Conservation (phyloP, 1,140 invertebrate species). For the Coenobita brevimanus region DNA sequence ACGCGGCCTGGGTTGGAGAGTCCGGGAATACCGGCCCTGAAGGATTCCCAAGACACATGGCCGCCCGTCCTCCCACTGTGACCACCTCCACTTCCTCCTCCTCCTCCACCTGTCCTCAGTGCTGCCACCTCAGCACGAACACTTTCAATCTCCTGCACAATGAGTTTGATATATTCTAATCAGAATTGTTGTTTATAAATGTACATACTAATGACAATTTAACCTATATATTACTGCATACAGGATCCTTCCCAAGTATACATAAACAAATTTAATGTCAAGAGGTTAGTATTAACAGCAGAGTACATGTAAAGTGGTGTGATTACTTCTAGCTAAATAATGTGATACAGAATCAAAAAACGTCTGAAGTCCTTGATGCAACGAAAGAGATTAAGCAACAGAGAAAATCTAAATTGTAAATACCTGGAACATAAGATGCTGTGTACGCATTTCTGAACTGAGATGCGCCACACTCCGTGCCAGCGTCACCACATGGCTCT, state of each 20-base stretch:
- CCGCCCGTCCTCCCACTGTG: constrained; percentile 37
- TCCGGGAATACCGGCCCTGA: constrained; percentile 72
- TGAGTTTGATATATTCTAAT: not conserved
- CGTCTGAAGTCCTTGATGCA: too few relatives aligned
- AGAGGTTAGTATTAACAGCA: too few relatives aligned
- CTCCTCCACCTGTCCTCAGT: constrained; percentile 77
- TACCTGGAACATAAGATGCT: constrained; percentile 86
- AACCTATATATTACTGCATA: too few relatives aligned
- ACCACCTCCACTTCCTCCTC: constrained; percentile 46
- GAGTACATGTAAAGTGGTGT: too few relatives aligned
- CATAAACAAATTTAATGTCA: too few relatives aligned
- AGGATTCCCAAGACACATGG: constrained; percentile 64
- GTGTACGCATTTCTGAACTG: constrained; percentile 92
- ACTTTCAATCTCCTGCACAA: constrained; percentile 87
- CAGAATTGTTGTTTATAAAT: too few relatives aligned
- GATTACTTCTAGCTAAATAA: too few relatives aligned
- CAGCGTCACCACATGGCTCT: constrained; percentile 93
- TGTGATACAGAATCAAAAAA: too few relatives aligned
- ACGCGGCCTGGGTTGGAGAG: constrained; percentile 86
- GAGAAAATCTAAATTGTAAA: too few relatives aligned
- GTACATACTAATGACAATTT: too few relatives aligned
- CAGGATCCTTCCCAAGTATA: too few relatives aligned
- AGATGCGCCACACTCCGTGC: constrained; percentile 93
- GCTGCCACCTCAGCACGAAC: constrained; percentile 88
- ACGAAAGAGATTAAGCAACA: too few relatives aligned